Base-by-base conservation (phyloP, 2,113 vertebrate genomes). In the Pagrus major region DNA sequence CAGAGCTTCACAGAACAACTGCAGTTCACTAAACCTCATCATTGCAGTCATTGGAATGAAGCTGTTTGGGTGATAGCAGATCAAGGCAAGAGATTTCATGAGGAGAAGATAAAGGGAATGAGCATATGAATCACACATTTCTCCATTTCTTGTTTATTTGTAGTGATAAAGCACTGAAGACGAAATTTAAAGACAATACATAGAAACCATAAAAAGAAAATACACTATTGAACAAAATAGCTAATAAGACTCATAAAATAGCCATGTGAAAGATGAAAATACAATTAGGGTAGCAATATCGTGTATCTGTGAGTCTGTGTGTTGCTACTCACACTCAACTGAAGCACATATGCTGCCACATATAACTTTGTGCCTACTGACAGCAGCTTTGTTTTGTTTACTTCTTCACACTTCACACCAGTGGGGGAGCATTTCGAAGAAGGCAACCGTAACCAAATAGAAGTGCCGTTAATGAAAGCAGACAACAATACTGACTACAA, bases 301-400 rank as follows among this genome's bases (percentile, higher is more conserved):
- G 37, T 33, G 25, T 21, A 35, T 29, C 31, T 41, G 18, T 37
- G 21, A 39, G 16, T 20, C 10, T 47, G 2, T 35, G n/a, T 70
- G 72, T 27, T 71, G 41, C n/a, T 33, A 52, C 12, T 78, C 52
- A 51, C 59, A 67, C 80, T 39, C 39, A 27, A 33, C 18, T 25
- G n/a, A 58, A 29, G 67, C 65, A 47, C 39, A 74, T 66, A 78
- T 46, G 59, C 66, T 55, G 31, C 21, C 55, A 67, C 46, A n/a
- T 54, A 64, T 64, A 76, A 70, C 44, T 73, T 59, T 52, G 37
- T 21, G 52, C 66, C 33, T 33, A 23, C 16, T 35, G 66, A 67
- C 37, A 46, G 55, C 79, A 80, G 76, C 63, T 84, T 74, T 25
- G 63, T 67, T 80, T 58, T 77, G 78, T 74, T 81, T 69, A 70